Evolutionary conservation across 2,797 vertebrate genomes (phyloP).

Genomic region (Tachyglossus aculeatus): DNA sequence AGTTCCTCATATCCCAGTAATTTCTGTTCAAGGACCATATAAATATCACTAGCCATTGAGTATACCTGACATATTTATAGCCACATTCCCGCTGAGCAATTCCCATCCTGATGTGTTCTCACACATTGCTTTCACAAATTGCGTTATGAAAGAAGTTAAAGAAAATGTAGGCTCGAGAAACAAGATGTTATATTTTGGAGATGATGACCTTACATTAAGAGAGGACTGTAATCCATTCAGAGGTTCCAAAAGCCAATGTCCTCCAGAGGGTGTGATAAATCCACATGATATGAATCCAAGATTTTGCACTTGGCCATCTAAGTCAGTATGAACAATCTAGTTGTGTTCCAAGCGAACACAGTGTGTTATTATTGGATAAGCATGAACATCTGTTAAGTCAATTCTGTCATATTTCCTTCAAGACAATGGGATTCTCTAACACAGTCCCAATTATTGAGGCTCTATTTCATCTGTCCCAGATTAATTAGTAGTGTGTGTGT

Average conservation of each 20-base stretch:
- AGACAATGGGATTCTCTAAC: conserved; percentile 10
- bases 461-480: conserved; percentile 1
- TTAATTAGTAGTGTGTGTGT: neutral
- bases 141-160: conserved; percentile 41
- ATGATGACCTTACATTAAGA: conserved; percentile 33
- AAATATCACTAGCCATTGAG: conserved; percentile 48
- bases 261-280: conserved; percentile 58
- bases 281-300: conserved; percentile 36
- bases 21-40: conserved; percentile 36
- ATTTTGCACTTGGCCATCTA: conserved; percentile 42
- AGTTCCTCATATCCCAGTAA: conserved; percentile 38
- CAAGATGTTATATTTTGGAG: conserved; percentile 62
- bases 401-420: conserved; percentile 38
- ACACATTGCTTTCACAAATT: conserved; percentile 53
- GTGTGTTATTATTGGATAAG: conserved; percentile 46
- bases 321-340: conserved; percentile 58
- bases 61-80: conserved; percentile 52
- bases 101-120: conserved; percentile 46
- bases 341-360: conserved; percentile 55
- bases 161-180: conserved; percentile 42
- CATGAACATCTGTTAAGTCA: conserved; percentile 52
- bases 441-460: neutral
- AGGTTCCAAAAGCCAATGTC: conserved; percentile 34
- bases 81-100: neutral
- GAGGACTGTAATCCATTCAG: conserved; percentile 30